Conservation (phyloP, 2,797 vertebrate species). For the Acestrorhynchus altus region DNA sequence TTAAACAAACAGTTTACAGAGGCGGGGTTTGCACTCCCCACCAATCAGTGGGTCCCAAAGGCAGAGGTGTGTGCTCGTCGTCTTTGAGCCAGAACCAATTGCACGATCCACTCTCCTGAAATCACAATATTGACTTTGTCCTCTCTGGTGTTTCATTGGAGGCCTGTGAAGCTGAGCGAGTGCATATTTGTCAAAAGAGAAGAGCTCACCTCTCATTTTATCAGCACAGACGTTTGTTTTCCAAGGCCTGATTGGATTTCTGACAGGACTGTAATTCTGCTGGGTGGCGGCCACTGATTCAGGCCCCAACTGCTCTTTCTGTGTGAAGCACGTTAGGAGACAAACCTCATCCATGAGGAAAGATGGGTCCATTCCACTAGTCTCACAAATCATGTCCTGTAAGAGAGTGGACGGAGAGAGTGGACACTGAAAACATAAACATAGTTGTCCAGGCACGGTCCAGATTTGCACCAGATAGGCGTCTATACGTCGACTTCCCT, state of each 20-base stretch:
- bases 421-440: too few species aligned
- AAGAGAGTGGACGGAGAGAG: background rate
- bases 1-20: slow-evolving; percentile 46
- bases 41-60: slow-evolving; percentile 41
- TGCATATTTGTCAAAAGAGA: slow-evolving; percentile 39
- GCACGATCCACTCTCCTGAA: slow-evolving; percentile 21
- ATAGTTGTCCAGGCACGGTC: background rate
- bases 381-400: background rate
- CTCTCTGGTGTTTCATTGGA: slow-evolving; percentile 43
- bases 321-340: background rate
- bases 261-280: background rate
- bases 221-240: slow-evolving; percentile 27
- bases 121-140: slow-evolving; percentile 59
- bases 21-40: slow-evolving; percentile 28
- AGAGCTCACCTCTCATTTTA: slow-evolving; percentile 9
- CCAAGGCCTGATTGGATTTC: slow-evolving; percentile 6
- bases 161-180: slow-evolving; percentile 38
- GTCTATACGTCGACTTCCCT: background rate
- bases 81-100: slow-evolving; percentile 47
- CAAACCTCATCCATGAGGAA: background rate
- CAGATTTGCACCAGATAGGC: background rate
- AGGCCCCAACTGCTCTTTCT: background rate
- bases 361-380: background rate
- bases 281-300: background rate
- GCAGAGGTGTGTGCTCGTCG: slow-evolving; percentile 39